A percentile compares a stretch with the other conserved stretches of the same genome.
These are phyloP conservation scores for Erpobdella octoculata DNA, from an alignment of 2,888 invertebrate genomes.

Conservation along the genomic window DNA sequence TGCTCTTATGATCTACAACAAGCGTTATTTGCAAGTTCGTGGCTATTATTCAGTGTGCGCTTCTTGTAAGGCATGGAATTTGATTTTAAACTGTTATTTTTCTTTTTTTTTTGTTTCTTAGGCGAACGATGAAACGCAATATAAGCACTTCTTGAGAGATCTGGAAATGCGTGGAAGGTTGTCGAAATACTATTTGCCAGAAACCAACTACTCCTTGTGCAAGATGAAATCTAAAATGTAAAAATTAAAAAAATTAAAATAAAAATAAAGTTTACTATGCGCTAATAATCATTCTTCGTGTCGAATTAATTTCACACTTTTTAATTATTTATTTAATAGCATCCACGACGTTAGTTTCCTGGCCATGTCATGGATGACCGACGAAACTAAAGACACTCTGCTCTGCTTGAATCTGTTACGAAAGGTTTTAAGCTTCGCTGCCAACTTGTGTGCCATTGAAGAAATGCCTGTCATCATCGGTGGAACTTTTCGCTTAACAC, in stretches of 20 bases:
- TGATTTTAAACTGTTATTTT: neutral
- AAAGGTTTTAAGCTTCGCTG: constrained; percentile 34
- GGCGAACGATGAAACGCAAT: constrained; percentile 36
- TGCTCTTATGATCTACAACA: constrained; percentile 36
- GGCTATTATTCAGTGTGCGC: no score
- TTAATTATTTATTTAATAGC: neutral
- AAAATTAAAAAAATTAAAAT: constrained; percentile 3
- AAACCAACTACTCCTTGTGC: constrained; percentile 35
- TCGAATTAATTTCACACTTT: neutral
- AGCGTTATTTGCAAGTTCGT: constrained; percentile 22
- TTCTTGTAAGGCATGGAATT: neutral
- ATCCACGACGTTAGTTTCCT: constrained; percentile 33
- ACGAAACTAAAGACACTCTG: constrained; percentile 33
- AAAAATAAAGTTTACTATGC: neutral
- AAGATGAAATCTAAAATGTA: constrained; percentile 35
- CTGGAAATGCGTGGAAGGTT: constrained; percentile 35
- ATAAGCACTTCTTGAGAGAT: constrained; percentile 35
- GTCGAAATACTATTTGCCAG: constrained; percentile 35
- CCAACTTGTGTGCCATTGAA: constrained; percentile 35
- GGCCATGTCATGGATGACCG: constrained; percentile 38
- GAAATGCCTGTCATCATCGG: constrained; percentile 37
- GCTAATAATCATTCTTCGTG: neutral
- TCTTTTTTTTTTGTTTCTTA: neutral
- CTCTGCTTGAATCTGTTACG: constrained; percentile 28
- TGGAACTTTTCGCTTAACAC: constrained; percentile 36